These are phyloP conservation scores for Corydoras maculifer DNA, from an alignment of 2,113 vertebrate species.

Conservation along the genomic window DNA sequence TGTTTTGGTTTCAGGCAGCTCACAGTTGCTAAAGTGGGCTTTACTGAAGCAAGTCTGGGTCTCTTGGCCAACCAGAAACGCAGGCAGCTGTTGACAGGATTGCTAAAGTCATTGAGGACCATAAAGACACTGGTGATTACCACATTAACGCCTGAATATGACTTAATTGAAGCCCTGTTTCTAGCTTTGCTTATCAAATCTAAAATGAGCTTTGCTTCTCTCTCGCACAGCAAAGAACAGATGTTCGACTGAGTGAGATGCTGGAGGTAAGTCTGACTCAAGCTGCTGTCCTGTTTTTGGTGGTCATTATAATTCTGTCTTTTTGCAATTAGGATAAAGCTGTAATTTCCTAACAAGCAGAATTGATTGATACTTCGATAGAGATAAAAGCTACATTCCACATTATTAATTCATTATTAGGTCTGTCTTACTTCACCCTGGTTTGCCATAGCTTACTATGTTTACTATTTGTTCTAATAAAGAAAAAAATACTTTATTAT, in stretches of 20 bases:
- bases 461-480: too few relatives aligned
- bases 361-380: too few relatives aligned
- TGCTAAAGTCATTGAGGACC: conserved; percentile 93
- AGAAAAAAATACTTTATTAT: too few relatives aligned
- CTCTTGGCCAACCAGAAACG: conserved; percentile 93
- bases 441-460: too few relatives aligned
- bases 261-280: conserved; percentile 77
- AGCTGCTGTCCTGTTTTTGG: not conserved
- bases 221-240: conserved; percentile 91
- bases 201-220: conserved; percentile 21
- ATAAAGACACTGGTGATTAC: conserved; percentile 91
- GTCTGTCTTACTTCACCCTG: not conserved
- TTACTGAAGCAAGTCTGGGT: conserved; percentile 92
- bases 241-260: conserved; percentile 96
- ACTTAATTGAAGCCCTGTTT: not conserved
- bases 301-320: too few relatives aligned
- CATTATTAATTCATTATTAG: not conserved
- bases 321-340: too few relatives aligned
- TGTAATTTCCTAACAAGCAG: too few relatives aligned
- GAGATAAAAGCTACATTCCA: too few relatives aligned
- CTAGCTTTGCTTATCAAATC: not conserved
- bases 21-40: conserved; percentile 85
- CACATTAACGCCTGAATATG: conserved; percentile 11
- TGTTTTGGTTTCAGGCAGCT: conserved; percentile 72
- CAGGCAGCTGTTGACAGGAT: conserved; percentile 84